Conservation (phyloP, 1,140 invertebrate genomes). For the Drosophila novamexicana region DNA sequence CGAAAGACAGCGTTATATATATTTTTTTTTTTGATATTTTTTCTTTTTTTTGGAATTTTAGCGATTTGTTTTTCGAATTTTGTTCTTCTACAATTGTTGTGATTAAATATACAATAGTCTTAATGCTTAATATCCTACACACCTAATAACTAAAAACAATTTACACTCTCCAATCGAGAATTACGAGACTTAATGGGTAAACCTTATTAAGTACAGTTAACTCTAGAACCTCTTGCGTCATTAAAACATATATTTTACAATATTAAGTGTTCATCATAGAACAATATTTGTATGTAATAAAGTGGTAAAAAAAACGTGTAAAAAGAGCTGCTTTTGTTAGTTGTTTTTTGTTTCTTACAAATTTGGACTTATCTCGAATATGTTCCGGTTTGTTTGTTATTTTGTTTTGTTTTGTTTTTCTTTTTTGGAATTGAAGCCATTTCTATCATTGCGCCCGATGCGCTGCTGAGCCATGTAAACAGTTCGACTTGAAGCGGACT, state of each 20-base stretch:
- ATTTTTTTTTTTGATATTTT: conserved; percentile 54
- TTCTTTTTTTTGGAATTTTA: conserved; percentile 55
- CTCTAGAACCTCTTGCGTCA: conserved; percentile 73
- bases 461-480: conserved; percentile 26
- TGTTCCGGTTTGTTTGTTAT: conserved; percentile 30
- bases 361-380: conserved; percentile 41
- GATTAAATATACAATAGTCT: conserved; percentile 64
- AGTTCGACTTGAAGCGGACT: conserved; percentile 10
- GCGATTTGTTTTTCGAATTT: conserved; percentile 52
- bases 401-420: conserved; percentile 23
- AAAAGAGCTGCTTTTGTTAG: conserved; percentile 13
- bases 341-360: conserved; percentile 23
- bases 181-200: conserved; percentile 53
- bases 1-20: conserved; percentile 21
- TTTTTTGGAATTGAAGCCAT: conserved; percentile 80
- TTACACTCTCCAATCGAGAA: conserved; percentile 63
- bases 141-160: conserved; percentile 71
- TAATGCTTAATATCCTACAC: conserved; percentile 59
- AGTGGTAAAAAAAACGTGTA: conserved; percentile 8
- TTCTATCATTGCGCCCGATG: conserved; percentile 40
- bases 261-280: conserved; percentile 36
- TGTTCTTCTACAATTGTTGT: conserved; percentile 58
- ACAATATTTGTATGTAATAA: conserved; percentile 5
- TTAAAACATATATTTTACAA: conserved; percentile 58
- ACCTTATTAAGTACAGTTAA: conserved; percentile 5